phyloP scores from a whole-genome alignment of 1,140 invertebrate genomes.

The Drosophila ohnishii region DNA sequence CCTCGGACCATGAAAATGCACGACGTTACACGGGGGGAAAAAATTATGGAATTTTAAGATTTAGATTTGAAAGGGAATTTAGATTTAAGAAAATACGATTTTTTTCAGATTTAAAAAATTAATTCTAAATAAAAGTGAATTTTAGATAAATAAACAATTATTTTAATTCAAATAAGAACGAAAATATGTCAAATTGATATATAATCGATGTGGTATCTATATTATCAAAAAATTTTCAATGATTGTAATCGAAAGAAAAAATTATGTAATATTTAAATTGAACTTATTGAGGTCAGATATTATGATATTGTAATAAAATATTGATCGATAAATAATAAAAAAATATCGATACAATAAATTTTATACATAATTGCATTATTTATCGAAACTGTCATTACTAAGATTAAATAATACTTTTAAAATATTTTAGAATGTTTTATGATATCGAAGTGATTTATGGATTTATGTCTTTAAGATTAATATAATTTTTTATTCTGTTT shows the following conservation, averaged over 20 bases:
- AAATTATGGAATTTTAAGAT: not conserved
- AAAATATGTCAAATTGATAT: not conserved
- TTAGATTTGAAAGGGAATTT: not conserved
- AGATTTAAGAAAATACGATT: not conserved
- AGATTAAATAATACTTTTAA: too few relatives aligned
- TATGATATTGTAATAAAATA: too few relatives aligned
- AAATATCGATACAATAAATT: too few relatives aligned
- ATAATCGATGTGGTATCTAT: not conserved
- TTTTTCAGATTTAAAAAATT: not conserved
- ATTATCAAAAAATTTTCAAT: not conserved
- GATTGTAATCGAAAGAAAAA: not conserved
- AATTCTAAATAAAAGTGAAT: not conserved
- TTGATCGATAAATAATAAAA: too few relatives aligned
- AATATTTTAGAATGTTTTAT: too few relatives aligned
- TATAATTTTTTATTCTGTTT: too few relatives aligned
- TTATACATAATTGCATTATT: too few relatives aligned
- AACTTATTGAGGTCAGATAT: too few relatives aligned
- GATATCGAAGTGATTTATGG: too few relatives aligned
- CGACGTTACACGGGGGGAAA: conserved; percentile 45
- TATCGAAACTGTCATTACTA: too few relatives aligned
- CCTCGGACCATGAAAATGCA: conserved; percentile 62
- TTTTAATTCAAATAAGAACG: not conserved
- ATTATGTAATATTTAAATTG: too few relatives aligned
- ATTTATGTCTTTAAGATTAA: too few relatives aligned
- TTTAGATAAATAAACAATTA: not conserved